A percentile compares a stretch with the other conserved stretches of the same genome.
Conservation (phyloP, 2,113 vertebrate species). For the Mobula hypostoma region DNA sequence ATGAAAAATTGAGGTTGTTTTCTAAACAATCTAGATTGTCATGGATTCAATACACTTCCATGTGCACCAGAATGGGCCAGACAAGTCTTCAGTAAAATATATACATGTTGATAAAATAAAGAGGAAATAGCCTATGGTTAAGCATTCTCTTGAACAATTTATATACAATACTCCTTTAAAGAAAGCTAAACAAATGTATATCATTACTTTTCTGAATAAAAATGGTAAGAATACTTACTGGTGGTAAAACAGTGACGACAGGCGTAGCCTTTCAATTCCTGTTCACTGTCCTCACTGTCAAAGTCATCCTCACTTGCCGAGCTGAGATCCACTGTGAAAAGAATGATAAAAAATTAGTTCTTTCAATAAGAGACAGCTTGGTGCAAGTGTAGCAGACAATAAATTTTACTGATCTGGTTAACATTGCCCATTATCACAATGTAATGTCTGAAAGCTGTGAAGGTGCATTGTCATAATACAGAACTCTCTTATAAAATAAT, state of each 20-base stretch:
- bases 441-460: background rate
- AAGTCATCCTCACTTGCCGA: constrained; percentile 98
- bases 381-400: background rate
- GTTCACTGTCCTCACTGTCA: constrained; percentile 97
- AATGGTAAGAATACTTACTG: constrained; percentile 61
- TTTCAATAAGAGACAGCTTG: background rate
- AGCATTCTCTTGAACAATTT: background rate
- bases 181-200: background rate
- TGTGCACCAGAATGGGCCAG: background rate
- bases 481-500: background rate
- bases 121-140: too few relatives aligned
- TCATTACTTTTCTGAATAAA: background rate
- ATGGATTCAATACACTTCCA: background rate
- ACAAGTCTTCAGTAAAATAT: background rate
- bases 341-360: constrained; percentile 39
- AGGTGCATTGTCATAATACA: background rate
- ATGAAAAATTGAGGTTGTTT: background rate
- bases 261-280: constrained; percentile 96
- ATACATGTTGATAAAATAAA: background rate
- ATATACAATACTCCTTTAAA: background rate
- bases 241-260: constrained; percentile 97
- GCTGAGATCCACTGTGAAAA: constrained; percentile 81
- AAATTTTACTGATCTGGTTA: background rate
- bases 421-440: background rate
- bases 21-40: background rate